Base-by-base conservation (phyloP, 2,113 vertebrate species). In the Chrysemys picta region DNA sequence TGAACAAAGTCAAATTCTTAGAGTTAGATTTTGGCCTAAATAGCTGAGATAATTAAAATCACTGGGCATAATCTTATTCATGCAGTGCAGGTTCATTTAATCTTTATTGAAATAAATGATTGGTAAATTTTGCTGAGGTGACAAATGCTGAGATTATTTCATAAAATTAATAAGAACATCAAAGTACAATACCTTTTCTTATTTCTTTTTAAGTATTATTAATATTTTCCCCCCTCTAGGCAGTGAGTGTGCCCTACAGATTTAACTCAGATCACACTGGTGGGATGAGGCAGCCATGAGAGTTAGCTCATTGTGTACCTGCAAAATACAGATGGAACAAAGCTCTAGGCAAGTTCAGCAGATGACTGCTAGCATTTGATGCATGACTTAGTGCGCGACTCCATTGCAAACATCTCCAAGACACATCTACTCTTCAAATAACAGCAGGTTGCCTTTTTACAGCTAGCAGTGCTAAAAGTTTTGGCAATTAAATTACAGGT, bases 41-140 rank as follows among this genome's bases (percentile, higher is more conserved):
- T 49, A 62, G 27, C 35, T 52, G 49, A 27, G 21, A 84, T 80
- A 92, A 95, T 89, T 52, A 52, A 96, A 95, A 93, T 85, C 8
- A 88, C 85, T 79, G 80, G 78, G 25, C 42, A 83, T 90, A 27
- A 72, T 52, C 83, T 81, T 78, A 89, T 95, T 96, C 95, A 54
- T 88, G 84, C 59, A n/a, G 50, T 54, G 38, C 0, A 8, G 69
- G 82, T 83, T 93, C 21, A 87, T 84, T 87, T 69, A 89, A 79
- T 82, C 91, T 96, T 84, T 84, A 84, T 56, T 87, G 69, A 82
- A 85, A 92, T 82, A 82, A 91, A 31, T 91, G 47, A 17, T 53
- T 95, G 72, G 35, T 62, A 94, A 92, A 25, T 16, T 19, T 80
- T 65, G 31, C 59, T 83, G 93, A 89, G 87, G 8, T 82, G 75